Percentiles rank a stretch among this genome's conserved stretches.
Evolutionary conservation across 2,113 vertebrate species (phyloP).

Genomic region (Paramormyrops kingsleyae): DNA sequence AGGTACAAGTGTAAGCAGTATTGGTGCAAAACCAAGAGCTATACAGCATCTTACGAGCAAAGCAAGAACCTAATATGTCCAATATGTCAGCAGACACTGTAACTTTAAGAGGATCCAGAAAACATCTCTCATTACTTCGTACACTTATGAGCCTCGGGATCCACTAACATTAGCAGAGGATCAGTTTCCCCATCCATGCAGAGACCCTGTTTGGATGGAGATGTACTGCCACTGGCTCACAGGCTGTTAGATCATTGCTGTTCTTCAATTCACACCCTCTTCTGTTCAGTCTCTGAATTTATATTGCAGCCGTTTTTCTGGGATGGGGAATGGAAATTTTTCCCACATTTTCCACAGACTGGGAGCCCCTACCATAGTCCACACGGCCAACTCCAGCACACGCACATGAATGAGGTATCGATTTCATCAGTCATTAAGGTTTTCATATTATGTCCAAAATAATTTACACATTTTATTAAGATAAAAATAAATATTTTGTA

Average conservation of each 20-base stretch:
- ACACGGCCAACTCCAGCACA: background rate
- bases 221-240: background rate
- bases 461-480: too few relatives aligned
- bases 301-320: background rate
- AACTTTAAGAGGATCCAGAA: too few relatives aligned
- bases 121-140: too few relatives aligned
- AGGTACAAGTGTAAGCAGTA: too few relatives aligned
- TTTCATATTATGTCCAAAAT: too few relatives aligned
- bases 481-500: too few relatives aligned
- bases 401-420: too few relatives aligned
- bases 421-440: too few relatives aligned
- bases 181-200: background rate
- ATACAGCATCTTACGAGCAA: background rate
- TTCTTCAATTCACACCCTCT: background rate
- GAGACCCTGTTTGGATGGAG: background rate
- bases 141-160: background rate
- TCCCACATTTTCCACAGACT: background rate
- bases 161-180: background rate
- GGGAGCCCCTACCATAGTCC: too few relatives aligned
- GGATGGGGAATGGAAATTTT: background rate
- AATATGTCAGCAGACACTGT: too few relatives aligned
- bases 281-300: background rate
- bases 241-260: background rate
- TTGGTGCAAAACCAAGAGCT: background rate
- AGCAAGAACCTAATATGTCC: background rate